Percentiles rank a stretch among this genome's conserved stretches.
Evolutionary conservation across 2,888 invertebrate species (phyloP).

Genomic region (Ceraclea dissimilis): DNA sequence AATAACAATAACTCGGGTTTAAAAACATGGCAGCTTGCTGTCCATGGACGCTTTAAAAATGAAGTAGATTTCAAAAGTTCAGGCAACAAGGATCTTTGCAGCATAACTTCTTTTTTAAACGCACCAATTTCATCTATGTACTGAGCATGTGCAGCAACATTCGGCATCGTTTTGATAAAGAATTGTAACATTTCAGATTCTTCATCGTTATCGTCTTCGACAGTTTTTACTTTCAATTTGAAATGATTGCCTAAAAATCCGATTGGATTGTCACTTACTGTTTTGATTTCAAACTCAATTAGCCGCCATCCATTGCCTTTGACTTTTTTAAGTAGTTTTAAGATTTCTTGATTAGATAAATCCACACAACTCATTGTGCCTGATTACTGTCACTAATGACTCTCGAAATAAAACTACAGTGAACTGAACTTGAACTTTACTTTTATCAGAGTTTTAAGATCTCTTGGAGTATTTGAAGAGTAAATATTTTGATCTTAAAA

Average conservation of each 20-base stretch:
- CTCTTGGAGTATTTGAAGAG: no score
- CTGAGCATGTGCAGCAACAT: constrained; percentile 21
- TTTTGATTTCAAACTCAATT: constrained; percentile 8
- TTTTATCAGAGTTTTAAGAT: no score
- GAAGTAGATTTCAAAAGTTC: constrained; percentile 27
- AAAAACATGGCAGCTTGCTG: constrained; percentile 28
- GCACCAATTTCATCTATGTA: constrained; percentile 25
- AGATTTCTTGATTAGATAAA: constrained; percentile 11
- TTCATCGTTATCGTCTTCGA: constrained; percentile 3
- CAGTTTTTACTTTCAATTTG: constrained; percentile 25
- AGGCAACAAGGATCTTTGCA: constrained; percentile 30
- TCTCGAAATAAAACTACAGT: no score
- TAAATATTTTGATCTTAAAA: no score
- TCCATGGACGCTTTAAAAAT: constrained; percentile 27
- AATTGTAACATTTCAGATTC: constrained; percentile 24
- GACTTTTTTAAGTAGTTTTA: constrained; percentile 22
- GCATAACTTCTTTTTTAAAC: constrained; percentile 30
- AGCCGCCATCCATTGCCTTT: constrained; percentile 13
- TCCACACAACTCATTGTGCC: background rate
- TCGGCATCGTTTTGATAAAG: constrained; percentile 29
- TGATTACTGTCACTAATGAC: no score
- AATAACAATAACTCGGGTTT: constrained; percentile 37
- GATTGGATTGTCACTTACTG: constrained; percentile 23
- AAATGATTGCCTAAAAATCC: constrained; percentile 31
- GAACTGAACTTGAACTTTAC: no score